Percentiles rank a stretch among this genome's conserved stretches.
Conservation (phyloP, 2,113 vertebrate genomes). For the Paramisgurnus dabryanus region DNA sequence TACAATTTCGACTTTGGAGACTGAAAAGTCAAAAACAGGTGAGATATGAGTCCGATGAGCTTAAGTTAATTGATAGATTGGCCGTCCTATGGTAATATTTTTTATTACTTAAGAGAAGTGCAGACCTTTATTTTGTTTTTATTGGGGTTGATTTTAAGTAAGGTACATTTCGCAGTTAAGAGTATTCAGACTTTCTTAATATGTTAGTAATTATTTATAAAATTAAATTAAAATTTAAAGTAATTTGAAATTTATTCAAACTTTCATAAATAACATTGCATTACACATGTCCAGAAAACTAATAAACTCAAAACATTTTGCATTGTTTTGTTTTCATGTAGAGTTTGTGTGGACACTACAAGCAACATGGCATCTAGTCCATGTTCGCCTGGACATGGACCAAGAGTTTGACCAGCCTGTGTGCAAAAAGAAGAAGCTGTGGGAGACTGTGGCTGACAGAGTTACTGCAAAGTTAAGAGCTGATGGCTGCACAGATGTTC, state of each 20-base stretch:
- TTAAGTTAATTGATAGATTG: neutral
- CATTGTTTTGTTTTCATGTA: constrained; percentile 7
- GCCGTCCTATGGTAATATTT: neutral
- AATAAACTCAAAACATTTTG: neutral
- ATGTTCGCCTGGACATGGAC: constrained; percentile 74
- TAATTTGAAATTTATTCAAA: too few species aligned
- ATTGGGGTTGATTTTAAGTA: neutral
- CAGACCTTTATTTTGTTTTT: neutral
- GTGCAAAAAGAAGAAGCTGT: constrained; percentile 78
- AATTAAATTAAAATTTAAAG: too few species aligned
- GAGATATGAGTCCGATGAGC: constrained; percentile 41
- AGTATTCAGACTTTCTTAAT: neutral
- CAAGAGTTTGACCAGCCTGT: constrained; percentile 74
- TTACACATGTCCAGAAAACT: too few species aligned
- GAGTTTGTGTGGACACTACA: constrained; percentile 78
- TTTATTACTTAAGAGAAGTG: neutral
- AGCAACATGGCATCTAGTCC: constrained; percentile 76
- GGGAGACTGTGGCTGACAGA: constrained; percentile 74
- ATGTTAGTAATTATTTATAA: too few species aligned
- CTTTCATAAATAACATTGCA: too few species aligned
- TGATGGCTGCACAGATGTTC: constrained; percentile 53
- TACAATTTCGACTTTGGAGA: constrained; percentile 54
- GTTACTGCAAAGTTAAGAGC: constrained; percentile 66
- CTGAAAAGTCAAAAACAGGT: constrained; percentile 72
- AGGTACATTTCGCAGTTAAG: neutral